Evolutionary conservation across 2,113 vertebrate genomes (phyloP), one percentile per base, ranked within the genome.

Genomic region (Platysteira castanea): DNA sequence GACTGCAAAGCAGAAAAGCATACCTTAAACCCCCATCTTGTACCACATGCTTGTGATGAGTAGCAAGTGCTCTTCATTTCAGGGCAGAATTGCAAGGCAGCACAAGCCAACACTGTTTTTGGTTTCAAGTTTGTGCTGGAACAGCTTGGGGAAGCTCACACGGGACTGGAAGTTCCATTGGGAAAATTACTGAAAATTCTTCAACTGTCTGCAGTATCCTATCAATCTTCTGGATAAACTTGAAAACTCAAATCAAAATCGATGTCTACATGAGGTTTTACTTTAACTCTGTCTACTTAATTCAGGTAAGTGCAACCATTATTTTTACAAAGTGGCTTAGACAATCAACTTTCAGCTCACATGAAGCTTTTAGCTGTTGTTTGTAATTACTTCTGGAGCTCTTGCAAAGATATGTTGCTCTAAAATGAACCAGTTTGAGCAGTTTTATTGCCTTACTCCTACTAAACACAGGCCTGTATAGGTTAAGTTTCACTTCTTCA

Each of bases 121-220:
- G 28, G 26, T 57, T 75, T 57, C n/a, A 50, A 74, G 37, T 54
- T 88, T 44, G 35, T 30, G 23, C 39, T 69, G 15, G 39, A 83
- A 67, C 0, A 1, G 30, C 7, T 23, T 59, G 54, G 16, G 33
- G 37, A 68, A 88, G 12, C n/a, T 76, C 35, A 54, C n/a, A 30
- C 0, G 4, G 35, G 11, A 86, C 6, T 1, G 1, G 5, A 71
- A 42, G 7, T 39, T 54, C 59, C 9, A 5, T 0, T 50, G 30
- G 26, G 24, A 77, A 93, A 42, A 42, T 31, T 11, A 74, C 19
- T 18, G 37, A 24, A 63, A 77, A 42, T 74, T 74, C 59, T 89
- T 83, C 54, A 74, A 4, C 18, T 49, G 6, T 17, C 59, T 57
- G 20, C 74, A 70, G 27, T 26, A 84, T 26, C 60, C 42, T 41